Percentiles rank a stretch among this genome's conserved stretches.
Evolutionary conservation across 30 jellyfish, hydroid and myxozoan species (phyloP).

Genomic region (Clytia hemisphaerica): DNA sequence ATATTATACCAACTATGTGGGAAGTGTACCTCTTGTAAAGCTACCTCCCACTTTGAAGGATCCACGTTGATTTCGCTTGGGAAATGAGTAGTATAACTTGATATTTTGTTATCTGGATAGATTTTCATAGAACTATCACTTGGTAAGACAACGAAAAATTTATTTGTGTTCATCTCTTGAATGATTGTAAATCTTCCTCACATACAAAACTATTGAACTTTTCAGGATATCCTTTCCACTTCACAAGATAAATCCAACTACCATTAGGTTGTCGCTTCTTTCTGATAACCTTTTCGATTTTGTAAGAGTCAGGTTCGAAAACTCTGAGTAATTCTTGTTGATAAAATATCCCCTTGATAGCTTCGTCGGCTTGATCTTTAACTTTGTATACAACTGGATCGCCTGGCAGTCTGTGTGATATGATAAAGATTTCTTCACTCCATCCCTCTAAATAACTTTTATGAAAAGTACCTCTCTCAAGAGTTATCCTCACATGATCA

Average conservation of each 20-base stretch:
- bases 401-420: not conserved
- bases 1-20: no score
- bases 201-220: not conserved
- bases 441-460: conserved; percentile 29
- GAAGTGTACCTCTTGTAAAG: not conserved
- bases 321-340: conserved; percentile 33
- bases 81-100: not conserved
- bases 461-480: conserved; percentile 22
- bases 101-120: not conserved
- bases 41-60: not conserved
- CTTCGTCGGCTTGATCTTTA: conserved; percentile 27
- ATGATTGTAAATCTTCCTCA: not conserved
- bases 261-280: not conserved
- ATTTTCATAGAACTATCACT: not conserved
- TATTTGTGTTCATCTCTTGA: not conserved
- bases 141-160: not conserved
- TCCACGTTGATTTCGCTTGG: not conserved
- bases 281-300: conserved; percentile 10
- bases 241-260: not conserved
- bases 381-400: conserved; percentile 5
- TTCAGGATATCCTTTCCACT: not conserved
- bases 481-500: conserved; percentile 28
- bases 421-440: conserved; percentile 39
- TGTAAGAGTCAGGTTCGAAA: conserved; percentile 10
- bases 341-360: conserved; percentile 29